Percentiles rank a stretch among this genome's conserved stretches.
These are phyloP conservation scores for Bombus confusus DNA, from an alignment of 1,140 invertebrate genomes.

Conservation along the genomic window DNA sequence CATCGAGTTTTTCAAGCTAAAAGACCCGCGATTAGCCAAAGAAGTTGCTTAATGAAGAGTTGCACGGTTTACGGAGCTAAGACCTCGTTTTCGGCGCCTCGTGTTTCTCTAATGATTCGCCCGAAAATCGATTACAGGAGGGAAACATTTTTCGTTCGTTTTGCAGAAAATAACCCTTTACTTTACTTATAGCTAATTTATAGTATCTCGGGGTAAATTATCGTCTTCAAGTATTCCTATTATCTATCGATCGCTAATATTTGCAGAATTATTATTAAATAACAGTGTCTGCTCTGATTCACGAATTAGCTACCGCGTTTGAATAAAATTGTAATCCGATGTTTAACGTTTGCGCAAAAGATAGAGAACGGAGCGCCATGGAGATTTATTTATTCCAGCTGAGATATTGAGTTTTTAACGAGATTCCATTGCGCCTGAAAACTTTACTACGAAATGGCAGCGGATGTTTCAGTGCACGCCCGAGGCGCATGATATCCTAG, in stretches of 20 bases:
- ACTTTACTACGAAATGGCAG: constrained; percentile 56
- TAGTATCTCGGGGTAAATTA: neutral
- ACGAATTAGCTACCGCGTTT: no score
- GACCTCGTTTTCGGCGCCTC: neutral
- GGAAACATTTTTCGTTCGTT: neutral
- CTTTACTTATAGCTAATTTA: no score
- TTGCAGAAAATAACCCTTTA: neutral
- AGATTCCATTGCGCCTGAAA: constrained; percentile 25
- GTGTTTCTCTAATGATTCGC: constrained; percentile 3
- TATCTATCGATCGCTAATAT: neutral
- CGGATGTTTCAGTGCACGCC: constrained; percentile 62
- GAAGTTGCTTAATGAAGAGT: constrained; percentile 24
- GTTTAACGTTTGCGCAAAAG: neutral
- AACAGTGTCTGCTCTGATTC: no score
- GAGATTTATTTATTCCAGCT: constrained; percentile 2
- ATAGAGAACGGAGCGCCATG: no score
- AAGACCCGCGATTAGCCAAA: neutral
- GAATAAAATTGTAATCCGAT: neutral
- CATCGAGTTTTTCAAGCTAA: neutral
- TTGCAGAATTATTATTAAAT: neutral
- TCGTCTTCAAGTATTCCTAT: fast-evolving
- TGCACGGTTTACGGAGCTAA: neutral
- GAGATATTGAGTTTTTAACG: constrained; percentile 39
- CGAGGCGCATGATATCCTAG: constrained; percentile 56
- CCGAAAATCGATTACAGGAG: neutral